A percentile compares a stretch with the other conserved stretches of the same genome.
Conservation (phyloP, 2,888 invertebrate genomes). For the Drosophila phalerata region DNA sequence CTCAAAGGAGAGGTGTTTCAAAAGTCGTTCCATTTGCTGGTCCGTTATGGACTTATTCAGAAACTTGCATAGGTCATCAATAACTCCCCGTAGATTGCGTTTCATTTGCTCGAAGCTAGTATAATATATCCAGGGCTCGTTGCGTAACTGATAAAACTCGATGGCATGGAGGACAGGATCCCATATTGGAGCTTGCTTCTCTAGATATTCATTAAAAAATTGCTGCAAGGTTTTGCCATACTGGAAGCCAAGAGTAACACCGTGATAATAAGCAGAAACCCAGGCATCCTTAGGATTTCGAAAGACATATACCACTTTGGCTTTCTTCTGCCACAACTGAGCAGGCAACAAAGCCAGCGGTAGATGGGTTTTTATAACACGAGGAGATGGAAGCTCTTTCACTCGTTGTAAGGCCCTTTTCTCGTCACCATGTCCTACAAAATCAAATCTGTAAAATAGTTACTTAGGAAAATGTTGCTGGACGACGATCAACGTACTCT, state of each 20-base stretch:
- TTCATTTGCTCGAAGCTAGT: conserved; percentile 81
- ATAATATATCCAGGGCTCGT: conserved; percentile 76
- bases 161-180: conserved; percentile 60
- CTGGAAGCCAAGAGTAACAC: conserved; percentile 39
- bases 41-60: conserved; percentile 63
- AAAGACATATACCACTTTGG: conserved; percentile 90
- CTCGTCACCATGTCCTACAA: conserved; percentile 21
- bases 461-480: neutral
- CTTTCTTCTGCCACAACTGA: conserved; percentile 73
- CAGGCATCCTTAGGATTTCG: conserved; percentile 93
- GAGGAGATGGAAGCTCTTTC: conserved; percentile 59
- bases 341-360: conserved; percentile 71
- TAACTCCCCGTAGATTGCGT: conserved; percentile 61
- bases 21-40: conserved; percentile 62
- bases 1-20: conserved; percentile 77
- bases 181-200: conserved; percentile 1
- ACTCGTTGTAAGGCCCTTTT: conserved; percentile 37
- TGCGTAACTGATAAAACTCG: conserved; percentile 75
- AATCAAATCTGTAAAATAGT: conserved; percentile 52
- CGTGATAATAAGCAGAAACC: conserved; percentile 90
- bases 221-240: conserved; percentile 58
- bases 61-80: conserved; percentile 70
- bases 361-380: conserved; percentile 79
- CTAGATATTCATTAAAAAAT: conserved; percentile 43
- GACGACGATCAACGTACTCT: conserved; percentile 63